phyloP scores from a whole-genome alignment of 2,888 invertebrate genomes.

The Chorisops tibialis region DNA sequence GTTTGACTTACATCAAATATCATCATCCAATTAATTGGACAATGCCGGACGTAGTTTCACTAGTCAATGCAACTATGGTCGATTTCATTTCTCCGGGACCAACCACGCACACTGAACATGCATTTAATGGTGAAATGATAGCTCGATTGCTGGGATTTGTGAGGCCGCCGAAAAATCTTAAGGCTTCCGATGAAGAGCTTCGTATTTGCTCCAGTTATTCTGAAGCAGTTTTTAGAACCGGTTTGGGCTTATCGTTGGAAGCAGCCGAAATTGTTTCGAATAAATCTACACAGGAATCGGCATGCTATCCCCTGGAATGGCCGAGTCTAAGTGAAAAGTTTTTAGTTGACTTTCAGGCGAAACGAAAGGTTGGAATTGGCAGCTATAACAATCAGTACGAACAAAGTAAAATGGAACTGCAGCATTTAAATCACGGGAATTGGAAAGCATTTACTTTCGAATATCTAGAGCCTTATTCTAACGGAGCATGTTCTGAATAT shows the following conservation, averaged over 20 bases:
- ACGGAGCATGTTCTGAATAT: constrained; percentile 72
- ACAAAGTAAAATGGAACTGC: constrained; percentile 78
- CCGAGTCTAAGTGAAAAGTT: constrained; percentile 63
- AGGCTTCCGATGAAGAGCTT: constrained; percentile 63
- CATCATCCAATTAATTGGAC: constrained; percentile 81
- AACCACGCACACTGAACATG: constrained; percentile 65
- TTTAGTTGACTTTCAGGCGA: constrained; percentile 67
- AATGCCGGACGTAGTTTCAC: constrained; percentile 83
- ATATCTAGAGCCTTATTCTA: constrained; percentile 83
- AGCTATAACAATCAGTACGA: constrained; percentile 63
- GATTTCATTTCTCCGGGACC: constrained; percentile 73
- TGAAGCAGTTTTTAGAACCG: constrained; percentile 64
- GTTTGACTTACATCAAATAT: constrained; percentile 84
- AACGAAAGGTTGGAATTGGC: constrained; percentile 53
- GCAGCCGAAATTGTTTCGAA: constrained; percentile 58
- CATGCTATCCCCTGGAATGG: constrained; percentile 68
- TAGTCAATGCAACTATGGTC: constrained; percentile 81
- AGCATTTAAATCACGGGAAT: constrained; percentile 70
- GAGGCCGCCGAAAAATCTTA: constrained; percentile 73
- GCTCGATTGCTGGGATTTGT: constrained; percentile 79
- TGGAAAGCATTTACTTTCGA: constrained; percentile 84
- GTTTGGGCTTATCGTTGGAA: constrained; percentile 48
- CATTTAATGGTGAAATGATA: constrained; percentile 68
- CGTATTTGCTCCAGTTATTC: constrained; percentile 78
- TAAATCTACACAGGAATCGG: constrained; percentile 65